A percentile compares a stretch with the other conserved stretches of the same genome.
These are phyloP conservation scores for Schizothorax lantsangensis DNA, from an alignment of 2,797 vertebrate species.

Conservation along the genomic window DNA sequence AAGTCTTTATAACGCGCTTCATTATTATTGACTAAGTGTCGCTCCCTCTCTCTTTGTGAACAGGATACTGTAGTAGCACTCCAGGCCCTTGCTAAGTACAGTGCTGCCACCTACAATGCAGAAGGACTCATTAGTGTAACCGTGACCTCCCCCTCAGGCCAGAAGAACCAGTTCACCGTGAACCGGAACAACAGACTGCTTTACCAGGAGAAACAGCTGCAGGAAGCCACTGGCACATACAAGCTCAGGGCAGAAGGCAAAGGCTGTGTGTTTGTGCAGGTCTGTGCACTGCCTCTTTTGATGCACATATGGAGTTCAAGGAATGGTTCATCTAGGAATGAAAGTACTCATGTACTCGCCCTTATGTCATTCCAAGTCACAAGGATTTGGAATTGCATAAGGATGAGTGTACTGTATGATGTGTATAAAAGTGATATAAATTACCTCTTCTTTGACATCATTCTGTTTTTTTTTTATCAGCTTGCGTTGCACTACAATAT, in stretches of 20 bases:
- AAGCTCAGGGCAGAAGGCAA: constrained; percentile 72
- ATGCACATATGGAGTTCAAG: background rate
- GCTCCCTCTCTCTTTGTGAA: background rate
- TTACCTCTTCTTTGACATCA: background rate
- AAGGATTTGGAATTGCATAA: background rate
- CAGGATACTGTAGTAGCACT: constrained; percentile 90
- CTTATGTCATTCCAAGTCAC: background rate
- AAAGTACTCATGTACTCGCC: no score
- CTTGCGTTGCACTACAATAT: constrained; percentile 78
- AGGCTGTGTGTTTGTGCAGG: constrained; percentile 85
- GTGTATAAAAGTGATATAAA: background rate
- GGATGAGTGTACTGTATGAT: background rate
- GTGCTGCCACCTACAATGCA: constrained; percentile 74
- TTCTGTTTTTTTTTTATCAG: constrained; percentile 57
- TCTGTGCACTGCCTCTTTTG: constrained; percentile 57
- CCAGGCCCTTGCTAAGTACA: constrained; percentile 86
- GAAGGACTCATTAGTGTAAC: constrained; percentile 73
- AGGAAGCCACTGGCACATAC: constrained; percentile 73
- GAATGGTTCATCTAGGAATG: background rate
- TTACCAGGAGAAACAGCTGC: constrained; percentile 79
- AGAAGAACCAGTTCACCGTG: constrained; percentile 72
- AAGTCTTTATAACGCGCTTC: background rate
- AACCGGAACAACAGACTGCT: constrained; percentile 82
- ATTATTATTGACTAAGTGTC: background rate
- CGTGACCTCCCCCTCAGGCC: constrained; percentile 73